Percentiles rank a stretch among this genome's conserved stretches.
phyloP scores from a whole-genome alignment of 2,888 invertebrate species.

The Ennomos quercinarius region DNA sequence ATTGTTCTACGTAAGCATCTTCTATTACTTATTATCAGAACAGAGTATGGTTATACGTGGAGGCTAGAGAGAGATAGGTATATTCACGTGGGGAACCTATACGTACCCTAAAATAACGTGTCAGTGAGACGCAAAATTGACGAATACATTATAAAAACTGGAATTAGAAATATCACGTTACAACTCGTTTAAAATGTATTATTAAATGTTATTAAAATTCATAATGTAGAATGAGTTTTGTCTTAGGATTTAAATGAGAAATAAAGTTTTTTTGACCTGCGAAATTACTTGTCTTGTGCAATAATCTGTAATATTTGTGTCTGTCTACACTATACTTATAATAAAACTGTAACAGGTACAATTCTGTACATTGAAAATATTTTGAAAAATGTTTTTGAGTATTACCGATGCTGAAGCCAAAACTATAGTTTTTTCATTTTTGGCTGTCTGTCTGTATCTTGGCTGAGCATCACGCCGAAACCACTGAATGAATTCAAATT shows the following conservation, averaged over 20 bases:
- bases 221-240: conserved; percentile 1
- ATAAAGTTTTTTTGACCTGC: background rate
- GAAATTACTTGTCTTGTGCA: background rate
- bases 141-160: conserved; percentile 17
- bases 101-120: conserved; percentile 10
- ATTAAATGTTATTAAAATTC: conserved; percentile 8
- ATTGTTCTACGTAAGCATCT: conserved; percentile 27
- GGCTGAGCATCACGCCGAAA: too few relatives aligned
- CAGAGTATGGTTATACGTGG: conserved; percentile 43
- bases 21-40: background rate
- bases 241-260: conserved; percentile 3
- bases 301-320: background rate
- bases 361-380: too few relatives aligned
- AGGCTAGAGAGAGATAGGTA: conserved; percentile 12
- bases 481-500: too few relatives aligned
- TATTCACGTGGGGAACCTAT: background rate
- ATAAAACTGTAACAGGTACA: too few relatives aligned
- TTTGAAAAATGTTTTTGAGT: too few relatives aligned
- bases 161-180: conserved; percentile 25
- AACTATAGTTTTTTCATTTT: too few relatives aligned
- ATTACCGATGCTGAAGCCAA: too few relatives aligned
- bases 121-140: conserved; percentile 10
- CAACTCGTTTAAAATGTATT: conserved; percentile 14
- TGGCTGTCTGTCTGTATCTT: too few relatives aligned
- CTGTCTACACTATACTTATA: too few relatives aligned